Conservation (phyloP, 2,888 invertebrate genomes). For the Gastracanthus pulcherrimus region DNA sequence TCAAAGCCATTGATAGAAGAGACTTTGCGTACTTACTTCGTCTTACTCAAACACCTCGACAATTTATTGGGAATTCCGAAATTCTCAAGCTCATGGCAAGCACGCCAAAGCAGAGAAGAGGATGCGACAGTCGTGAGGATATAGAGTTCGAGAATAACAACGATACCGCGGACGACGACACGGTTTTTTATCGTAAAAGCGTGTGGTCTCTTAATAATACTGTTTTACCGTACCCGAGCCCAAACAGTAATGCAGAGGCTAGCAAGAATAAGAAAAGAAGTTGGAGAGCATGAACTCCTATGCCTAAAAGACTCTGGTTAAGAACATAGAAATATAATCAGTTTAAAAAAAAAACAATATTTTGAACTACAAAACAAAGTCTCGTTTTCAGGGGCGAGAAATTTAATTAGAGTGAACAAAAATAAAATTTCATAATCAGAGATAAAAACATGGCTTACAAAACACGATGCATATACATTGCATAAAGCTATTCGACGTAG, state of each 20-base stretch:
- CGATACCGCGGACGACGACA: too few relatives aligned
- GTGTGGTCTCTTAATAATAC: too few relatives aligned
- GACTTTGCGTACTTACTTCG: background rate
- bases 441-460: slow-evolving; percentile 42
- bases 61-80: background rate
- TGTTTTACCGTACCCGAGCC: too few relatives aligned
- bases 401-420: background rate
- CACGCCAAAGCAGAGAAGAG: too few relatives aligned
- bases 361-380: background rate
- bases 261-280: background rate
- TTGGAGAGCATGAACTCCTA: background rate
- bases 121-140: too few relatives aligned
- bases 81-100: too few relatives aligned
- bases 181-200: too few relatives aligned
- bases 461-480: slow-evolving; percentile 56
- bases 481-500: slow-evolving; percentile 44
- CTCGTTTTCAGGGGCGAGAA: background rate
- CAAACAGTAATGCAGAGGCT: too few relatives aligned
- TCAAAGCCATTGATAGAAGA: background rate
- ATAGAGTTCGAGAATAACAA: too few relatives aligned
- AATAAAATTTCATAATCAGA: background rate
- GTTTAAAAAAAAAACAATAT: background rate
- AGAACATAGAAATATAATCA: too few relatives aligned
- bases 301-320: background rate
- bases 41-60: background rate